phyloP scores from a whole-genome alignment of 2,113 vertebrate species.

The Paedocypris sp. region DNA sequence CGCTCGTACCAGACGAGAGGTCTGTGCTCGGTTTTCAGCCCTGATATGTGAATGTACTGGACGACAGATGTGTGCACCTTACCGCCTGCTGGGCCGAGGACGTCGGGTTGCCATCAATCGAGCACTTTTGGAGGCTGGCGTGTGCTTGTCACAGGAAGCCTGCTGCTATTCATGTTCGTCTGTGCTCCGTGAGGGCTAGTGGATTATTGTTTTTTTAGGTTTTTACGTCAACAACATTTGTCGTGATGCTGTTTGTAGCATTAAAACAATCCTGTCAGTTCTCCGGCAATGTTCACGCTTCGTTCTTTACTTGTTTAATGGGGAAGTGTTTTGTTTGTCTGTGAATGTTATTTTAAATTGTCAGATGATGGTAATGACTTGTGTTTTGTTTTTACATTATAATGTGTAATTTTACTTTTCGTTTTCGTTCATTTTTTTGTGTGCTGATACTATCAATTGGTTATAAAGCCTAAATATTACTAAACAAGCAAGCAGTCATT shows the following conservation, averaged over 20 bases:
- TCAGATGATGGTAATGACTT: too few species aligned
- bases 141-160: constrained; percentile 62
- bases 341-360: too few species aligned
- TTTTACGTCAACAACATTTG: too few species aligned
- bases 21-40: constrained; percentile 22
- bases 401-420: neutral
- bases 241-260: constrained; percentile 89
- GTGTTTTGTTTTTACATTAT: too few species aligned
- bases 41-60: constrained; percentile 49
- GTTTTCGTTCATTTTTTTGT: too few species aligned
- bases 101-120: constrained; percentile 74
- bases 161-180: constrained; percentile 84
- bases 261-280: constrained; percentile 86
- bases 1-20: constrained; percentile 9
- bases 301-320: constrained; percentile 9
- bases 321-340: constrained; percentile 29
- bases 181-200: constrained; percentile 43
- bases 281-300: constrained; percentile 39
- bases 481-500: too few species aligned
- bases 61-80: constrained; percentile 53
- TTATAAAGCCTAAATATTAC: too few species aligned
- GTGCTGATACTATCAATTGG: too few species aligned
- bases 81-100: constrained; percentile 66
- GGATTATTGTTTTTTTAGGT: constrained; percentile 36
- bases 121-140: constrained; percentile 95